These are phyloP conservation scores for Squalus acanthias DNA, from an alignment of 2,797 vertebrate species.

Conservation along the genomic window DNA sequence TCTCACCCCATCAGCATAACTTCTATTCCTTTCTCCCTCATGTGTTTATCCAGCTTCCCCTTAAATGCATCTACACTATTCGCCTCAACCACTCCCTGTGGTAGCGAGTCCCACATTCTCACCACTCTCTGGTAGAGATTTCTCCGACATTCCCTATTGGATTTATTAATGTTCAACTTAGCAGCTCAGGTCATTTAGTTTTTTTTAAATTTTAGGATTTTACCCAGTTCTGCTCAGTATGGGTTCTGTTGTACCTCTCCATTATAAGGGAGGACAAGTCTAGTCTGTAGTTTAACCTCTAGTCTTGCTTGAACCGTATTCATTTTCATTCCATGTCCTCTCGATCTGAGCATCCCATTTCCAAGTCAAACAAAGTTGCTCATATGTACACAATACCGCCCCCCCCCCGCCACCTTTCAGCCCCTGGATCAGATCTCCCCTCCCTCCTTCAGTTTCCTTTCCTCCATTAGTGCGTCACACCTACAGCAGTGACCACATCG, in stretches of 20 bases:
- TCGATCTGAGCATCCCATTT: not conserved
- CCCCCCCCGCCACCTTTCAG: not conserved
- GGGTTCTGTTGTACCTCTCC: too few species aligned
- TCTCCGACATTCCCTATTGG: too few species aligned
- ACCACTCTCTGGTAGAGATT: too few species aligned
- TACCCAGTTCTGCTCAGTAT: too few species aligned
- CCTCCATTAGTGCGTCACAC: not conserved
- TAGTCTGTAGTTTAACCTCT: too few species aligned
- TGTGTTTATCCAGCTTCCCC: not conserved
- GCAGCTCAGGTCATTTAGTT: too few species aligned
- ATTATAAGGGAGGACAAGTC: too few species aligned
- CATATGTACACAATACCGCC: accelerated
- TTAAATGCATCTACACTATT: not conserved
- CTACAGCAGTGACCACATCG: not conserved
- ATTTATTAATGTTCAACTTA: too few species aligned
- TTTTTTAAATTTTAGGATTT: too few species aligned
- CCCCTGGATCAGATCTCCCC: not conserved
- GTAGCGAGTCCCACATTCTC: not conserved
- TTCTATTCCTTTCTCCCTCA: not conserved
- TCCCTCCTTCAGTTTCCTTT: not conserved
- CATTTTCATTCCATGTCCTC: not conserved
- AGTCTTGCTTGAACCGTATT: too few species aligned
- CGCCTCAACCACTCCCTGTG: not conserved
- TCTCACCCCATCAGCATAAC: not conserved
- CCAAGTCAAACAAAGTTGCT: not conserved